Conservation (phyloP, 1,140 invertebrate species). For the Meteorus sp. region DNA sequence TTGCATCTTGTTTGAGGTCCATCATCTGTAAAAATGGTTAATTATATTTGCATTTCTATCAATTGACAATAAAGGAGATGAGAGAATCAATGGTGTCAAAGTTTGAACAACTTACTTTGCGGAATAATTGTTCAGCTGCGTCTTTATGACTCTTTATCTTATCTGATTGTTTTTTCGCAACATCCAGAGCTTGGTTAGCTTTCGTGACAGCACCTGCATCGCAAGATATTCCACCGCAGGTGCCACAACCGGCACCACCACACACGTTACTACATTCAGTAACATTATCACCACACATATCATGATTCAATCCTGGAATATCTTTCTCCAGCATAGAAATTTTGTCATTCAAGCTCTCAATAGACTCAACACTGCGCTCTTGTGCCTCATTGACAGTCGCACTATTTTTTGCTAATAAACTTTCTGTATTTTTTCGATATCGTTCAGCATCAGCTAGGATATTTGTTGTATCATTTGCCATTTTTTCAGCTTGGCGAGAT, state of each 20-base stretch:
- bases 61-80: not conserved
- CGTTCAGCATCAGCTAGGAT: slow-evolving; percentile 76
- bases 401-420: slow-evolving; percentile 71
- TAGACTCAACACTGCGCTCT: slow-evolving; percentile 68
- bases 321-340: slow-evolving; percentile 68
- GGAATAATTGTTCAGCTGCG: slow-evolving; percentile 70
- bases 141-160: slow-evolving; percentile 80
- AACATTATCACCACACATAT: slow-evolving; percentile 86
- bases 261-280: slow-evolving; percentile 87
- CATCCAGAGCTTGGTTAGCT: slow-evolving; percentile 80
- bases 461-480: slow-evolving; percentile 59
- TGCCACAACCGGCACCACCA: slow-evolving; percentile 91
- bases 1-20: slow-evolving; percentile 62
- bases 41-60: not conserved
- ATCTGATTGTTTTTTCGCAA: slow-evolving; percentile 80
- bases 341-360: slow-evolving; percentile 68
- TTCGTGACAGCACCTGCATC: slow-evolving; percentile 85
- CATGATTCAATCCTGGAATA: slow-evolving; percentile 83
- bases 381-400: slow-evolving; percentile 71
- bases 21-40: slow-evolving; percentile 55
- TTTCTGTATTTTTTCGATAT: slow-evolving; percentile 81
- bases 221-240: slow-evolving; percentile 89
- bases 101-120: slow-evolving; percentile 57
- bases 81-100: slow-evolving; percentile 2
- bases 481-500: slow-evolving; percentile 70